Evolutionary conservation across 2,797 vertebrate genomes (phyloP), one percentile per base, ranked within the genome.

Genomic region (Cheirogaleus major): DNA sequence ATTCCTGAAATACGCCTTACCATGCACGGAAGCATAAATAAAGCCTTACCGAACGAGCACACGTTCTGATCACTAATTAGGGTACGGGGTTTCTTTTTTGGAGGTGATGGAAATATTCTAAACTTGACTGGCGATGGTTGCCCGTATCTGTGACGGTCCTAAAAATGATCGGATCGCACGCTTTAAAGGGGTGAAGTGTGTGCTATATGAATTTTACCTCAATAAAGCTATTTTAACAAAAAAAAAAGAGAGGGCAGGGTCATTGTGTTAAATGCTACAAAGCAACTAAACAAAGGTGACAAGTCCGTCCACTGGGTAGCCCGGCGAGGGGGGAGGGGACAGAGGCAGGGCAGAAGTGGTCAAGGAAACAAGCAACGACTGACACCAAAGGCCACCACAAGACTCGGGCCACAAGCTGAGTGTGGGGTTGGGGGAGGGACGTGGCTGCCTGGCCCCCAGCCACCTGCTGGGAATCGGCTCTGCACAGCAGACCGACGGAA

Each of bases 91-190:
- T 86, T 83, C 38, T 20, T 72, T 12, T 25, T 25, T 3, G 0
- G 7, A 85, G 67, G 59, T 2, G 22, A 67, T 4, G 3, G 35
- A 75, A 43, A 63, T 7, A 52, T 43, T 15, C 70, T 11, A 1
- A 30, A 13, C 2, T 3, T 6, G 50, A 32, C 59, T 1, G 32
- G 63, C 0, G 30, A 23, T 0, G 48, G 81, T 0, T n/a, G 61
- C 48, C 8, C 1, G 1, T 8, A 18, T 23, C 41, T 10, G 52
- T 4, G 50, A 67, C 27, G 4, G 22, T 1, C 1, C 6, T 5
- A 23, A 45, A 32, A 59, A 48, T 20, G 15, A 67, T 0, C 23
- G n/a, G 25, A n/a, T 1, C 18, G 5, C 1, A 20, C 0, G 0
- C 6, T 14, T 27, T 32, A 48, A 30, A 20, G 0, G 11, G 50